Conservation (phyloP, 2,113 vertebrate genomes). For the Euleptes europaea region DNA sequence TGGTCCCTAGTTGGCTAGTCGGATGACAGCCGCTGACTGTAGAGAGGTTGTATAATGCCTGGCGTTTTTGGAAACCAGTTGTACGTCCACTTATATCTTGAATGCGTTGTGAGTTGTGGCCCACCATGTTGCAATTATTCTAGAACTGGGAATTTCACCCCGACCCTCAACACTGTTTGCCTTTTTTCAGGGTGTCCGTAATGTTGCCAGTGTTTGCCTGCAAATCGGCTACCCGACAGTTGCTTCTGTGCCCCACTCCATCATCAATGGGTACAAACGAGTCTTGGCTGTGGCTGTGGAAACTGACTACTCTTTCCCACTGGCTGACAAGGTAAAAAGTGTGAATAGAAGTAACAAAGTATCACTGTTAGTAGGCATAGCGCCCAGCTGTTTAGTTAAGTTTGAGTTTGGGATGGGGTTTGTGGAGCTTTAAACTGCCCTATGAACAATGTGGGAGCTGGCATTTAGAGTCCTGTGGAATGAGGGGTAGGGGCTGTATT, state of each 20-base stretch:
- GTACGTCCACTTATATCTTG: neutral
- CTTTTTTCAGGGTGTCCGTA: constrained; percentile 89
- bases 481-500: too few species aligned
- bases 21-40: neutral
- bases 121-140: neutral
- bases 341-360: neutral
- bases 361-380: neutral
- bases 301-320: constrained; percentile 92
- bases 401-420: neutral
- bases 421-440: neutral
- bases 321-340: constrained; percentile 94
- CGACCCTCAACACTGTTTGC: neutral
- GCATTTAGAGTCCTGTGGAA: too few species aligned
- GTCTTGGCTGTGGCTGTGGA: constrained; percentile 94
- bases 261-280: constrained; percentile 95
- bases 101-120: too few species aligned
- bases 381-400: neutral
- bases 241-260: constrained; percentile 92
- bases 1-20: too few species aligned
- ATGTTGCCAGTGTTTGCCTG: constrained; percentile 94
- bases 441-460: too few species aligned
- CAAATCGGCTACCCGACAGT: constrained; percentile 97
- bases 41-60: neutral
- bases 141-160: accelerated
- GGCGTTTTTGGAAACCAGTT: neutral